Evolutionary conservation across 2,888 invertebrate genomes (phyloP).

Genomic region (Lomographa bimaculata): DNA sequence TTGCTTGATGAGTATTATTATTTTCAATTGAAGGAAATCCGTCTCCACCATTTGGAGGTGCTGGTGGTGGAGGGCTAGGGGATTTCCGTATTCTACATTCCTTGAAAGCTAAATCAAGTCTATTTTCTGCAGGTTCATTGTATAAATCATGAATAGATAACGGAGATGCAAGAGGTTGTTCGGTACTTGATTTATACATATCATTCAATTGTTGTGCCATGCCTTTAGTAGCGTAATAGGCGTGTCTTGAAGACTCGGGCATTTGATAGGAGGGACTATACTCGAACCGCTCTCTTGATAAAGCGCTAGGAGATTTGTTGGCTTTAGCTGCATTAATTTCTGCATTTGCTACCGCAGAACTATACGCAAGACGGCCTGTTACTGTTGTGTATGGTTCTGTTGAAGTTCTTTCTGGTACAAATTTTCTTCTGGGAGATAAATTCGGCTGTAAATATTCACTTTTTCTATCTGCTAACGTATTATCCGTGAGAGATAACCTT

Average conservation of each 20-base stretch:
- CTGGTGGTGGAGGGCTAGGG: conserved; percentile 92
- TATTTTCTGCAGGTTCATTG: conserved; percentile 78
- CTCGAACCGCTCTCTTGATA: conserved; percentile 84
- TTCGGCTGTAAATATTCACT: conserved; percentile 84
- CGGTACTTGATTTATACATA: conserved; percentile 76
- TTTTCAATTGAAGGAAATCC: conserved; percentile 73
- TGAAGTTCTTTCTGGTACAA: conserved; percentile 81
- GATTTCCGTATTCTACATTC: conserved; percentile 78
- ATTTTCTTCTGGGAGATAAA: conserved; percentile 83
- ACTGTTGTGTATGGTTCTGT: conserved; percentile 86
- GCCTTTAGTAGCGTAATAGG: conserved; percentile 66
- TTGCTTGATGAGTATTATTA: conserved; percentile 58
- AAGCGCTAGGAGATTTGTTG: conserved; percentile 75
- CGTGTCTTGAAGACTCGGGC: conserved; percentile 60
- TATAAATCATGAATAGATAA: conserved; percentile 86
- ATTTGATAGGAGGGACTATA: conserved; percentile 82
- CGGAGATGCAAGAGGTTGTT: conserved; percentile 80
- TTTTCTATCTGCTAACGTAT: conserved; percentile 85
- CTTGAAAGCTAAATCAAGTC: conserved; percentile 74
- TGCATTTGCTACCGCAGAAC: conserved; percentile 86
- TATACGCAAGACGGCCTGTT: conserved; percentile 86
- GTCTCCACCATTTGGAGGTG: conserved; percentile 86
- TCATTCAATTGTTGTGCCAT: conserved; percentile 74
- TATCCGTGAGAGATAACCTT: conserved; percentile 85
- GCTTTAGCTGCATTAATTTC: conserved; percentile 82